Evolutionary conservation across 2,888 invertebrate species (phyloP).

Genomic region (Ditylenchus weischeri): DNA sequence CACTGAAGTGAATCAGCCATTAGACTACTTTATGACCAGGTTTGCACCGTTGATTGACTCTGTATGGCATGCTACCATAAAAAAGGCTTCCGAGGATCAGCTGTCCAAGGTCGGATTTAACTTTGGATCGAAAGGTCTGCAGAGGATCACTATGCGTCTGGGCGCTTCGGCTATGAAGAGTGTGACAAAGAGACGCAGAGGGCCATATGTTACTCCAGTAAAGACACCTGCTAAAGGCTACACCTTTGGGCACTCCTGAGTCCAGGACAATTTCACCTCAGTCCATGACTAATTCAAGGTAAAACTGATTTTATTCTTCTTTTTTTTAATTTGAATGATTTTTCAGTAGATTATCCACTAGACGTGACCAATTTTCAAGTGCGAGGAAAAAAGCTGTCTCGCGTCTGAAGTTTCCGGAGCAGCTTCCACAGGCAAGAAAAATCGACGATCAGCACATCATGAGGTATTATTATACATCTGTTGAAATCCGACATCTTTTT

Average conservation of each 20-base stretch:
- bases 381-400: constrained; percentile 6
- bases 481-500: too few relatives aligned
- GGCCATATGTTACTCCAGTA: constrained; percentile 1
- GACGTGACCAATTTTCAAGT: background rate
- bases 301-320: background rate
- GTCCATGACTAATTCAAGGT: background rate
- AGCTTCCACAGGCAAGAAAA: constrained; percentile 2
- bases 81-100: background rate
- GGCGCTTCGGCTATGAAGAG: background rate
- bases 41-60: constrained; percentile 17
- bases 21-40: constrained; percentile 4
- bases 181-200: background rate
- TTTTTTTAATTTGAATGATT: background rate
- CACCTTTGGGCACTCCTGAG: background rate
- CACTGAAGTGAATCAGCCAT: background rate
- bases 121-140: background rate
- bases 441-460: background rate
- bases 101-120: background rate
- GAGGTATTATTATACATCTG: background rate
- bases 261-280: background rate
- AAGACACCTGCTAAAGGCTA: background rate
- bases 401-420: background rate
- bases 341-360: background rate
- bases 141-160: background rate
- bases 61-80: constrained; percentile 13